Conservation (phyloP, 2,797 vertebrate genomes). For the Otus scops region DNA sequence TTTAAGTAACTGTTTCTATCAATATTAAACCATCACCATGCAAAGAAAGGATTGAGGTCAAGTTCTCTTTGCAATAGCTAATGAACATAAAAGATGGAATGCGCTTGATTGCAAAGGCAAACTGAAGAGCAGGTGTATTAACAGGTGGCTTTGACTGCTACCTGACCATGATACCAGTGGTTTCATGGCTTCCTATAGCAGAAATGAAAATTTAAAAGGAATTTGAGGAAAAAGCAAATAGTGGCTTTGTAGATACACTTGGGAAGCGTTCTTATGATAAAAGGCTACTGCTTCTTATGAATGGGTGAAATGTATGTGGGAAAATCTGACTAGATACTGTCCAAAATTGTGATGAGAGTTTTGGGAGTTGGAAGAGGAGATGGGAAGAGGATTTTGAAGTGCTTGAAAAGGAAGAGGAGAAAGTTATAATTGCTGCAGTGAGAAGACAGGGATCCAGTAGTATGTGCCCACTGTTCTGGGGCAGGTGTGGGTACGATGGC, state of each 20-base stretch:
- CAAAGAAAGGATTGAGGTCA: neutral
- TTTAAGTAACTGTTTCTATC: neutral
- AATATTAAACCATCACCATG: neutral
- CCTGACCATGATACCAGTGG: neutral
- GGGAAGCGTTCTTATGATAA: neutral
- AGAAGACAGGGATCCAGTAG: neutral
- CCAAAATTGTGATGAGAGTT: neutral
- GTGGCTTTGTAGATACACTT: neutral
- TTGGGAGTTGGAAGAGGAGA: neutral
- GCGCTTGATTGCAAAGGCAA: neutral
- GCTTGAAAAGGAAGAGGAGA: neutral
- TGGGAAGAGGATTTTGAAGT: neutral
- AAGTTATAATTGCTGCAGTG: neutral
- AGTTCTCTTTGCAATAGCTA: neutral
- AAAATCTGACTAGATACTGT: neutral
- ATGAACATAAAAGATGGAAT: neutral
- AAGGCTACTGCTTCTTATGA: neutral
- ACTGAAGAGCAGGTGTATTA: neutral
- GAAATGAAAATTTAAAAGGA: neutral
- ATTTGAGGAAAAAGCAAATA: neutral
- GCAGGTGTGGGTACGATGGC: neutral
- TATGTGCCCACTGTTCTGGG: neutral
- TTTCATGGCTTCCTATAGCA: neutral
- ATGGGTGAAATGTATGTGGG: neutral
- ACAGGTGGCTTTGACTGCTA: neutral